Conservation (phyloP, 2,797 vertebrate species). For the Coregonus suidteri region DNA sequence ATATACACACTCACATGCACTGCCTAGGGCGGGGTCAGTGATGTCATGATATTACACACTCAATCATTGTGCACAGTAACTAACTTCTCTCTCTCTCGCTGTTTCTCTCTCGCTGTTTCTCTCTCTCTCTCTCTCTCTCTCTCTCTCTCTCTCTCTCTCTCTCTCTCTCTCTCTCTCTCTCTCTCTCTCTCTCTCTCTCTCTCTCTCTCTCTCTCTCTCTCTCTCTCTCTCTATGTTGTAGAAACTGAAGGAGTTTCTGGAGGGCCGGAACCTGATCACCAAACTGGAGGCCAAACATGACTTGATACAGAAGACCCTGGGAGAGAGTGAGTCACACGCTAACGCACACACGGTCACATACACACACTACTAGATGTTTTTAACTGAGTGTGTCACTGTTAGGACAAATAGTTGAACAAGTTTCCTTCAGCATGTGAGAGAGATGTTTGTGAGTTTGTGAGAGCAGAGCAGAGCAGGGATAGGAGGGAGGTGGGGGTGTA, state of each 20-base stretch:
- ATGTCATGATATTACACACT: not conserved
- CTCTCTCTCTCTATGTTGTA: slow-evolving; percentile 50
- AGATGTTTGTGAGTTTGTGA: slow-evolving; percentile 22
- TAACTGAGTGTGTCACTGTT: too few species aligned
- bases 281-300: slow-evolving; percentile 97
- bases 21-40: not conserved
- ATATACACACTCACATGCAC: too few species aligned
- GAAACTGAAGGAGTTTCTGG: slow-evolving; percentile 99
- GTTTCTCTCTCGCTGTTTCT: too few species aligned
- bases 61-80: too few species aligned
- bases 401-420: too few species aligned
- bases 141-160: too few species aligned
- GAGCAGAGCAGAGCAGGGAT: not conserved
- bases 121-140: too few species aligned
- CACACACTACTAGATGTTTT: not conserved
- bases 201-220: too few species aligned
- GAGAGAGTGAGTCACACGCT: slow-evolving; percentile 88
- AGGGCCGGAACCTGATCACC: slow-evolving; percentile 96
- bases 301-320: slow-evolving; percentile 93
- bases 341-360: not conserved
- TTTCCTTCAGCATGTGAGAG: not conserved
- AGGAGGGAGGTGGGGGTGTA: slow-evolving; percentile 18
- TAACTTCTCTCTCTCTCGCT: not conserved
- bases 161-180: too few species aligned
- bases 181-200: too few species aligned